Evolutionary conservation across 2,797 vertebrate genomes (phyloP).

Genomic region (Etheostoma nigrum): DNA sequence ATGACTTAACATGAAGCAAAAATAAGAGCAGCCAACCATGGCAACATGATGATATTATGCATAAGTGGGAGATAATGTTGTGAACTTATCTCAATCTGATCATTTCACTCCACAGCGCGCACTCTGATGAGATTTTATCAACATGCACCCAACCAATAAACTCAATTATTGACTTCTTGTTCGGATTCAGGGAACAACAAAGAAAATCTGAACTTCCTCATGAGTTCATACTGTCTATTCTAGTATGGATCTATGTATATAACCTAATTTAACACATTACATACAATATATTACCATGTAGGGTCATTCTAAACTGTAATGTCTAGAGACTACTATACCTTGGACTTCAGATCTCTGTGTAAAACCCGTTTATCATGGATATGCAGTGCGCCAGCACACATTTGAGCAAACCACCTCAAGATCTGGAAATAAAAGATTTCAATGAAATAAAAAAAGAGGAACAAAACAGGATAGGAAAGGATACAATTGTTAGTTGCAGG

Average conservation of each 20-base stretch:
- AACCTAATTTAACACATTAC: neutral
- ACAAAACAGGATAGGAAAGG: neutral
- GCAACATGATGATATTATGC: constrained; percentile 35
- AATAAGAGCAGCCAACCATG: constrained; percentile 24
- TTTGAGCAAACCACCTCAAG: constrained; percentile 92
- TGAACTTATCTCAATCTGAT: constrained; percentile 42
- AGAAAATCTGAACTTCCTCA: constrained; percentile 3
- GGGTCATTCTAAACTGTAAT: neutral
- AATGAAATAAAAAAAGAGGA: neutral
- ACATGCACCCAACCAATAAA: constrained; percentile 30
- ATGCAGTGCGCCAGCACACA: constrained; percentile 90
- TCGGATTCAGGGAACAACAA: constrained; percentile 12
- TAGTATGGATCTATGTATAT: neutral
- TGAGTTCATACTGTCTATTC: neutral
- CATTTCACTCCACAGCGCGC: constrained; percentile 40
- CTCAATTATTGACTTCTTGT: constrained; percentile 18
- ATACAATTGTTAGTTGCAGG: neutral
- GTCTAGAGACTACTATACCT: constrained; percentile 80
- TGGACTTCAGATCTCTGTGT: constrained; percentile 95
- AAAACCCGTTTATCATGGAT: constrained; percentile 91
- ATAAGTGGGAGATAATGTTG: constrained; percentile 32
- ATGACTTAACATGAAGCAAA: constrained; percentile 35
- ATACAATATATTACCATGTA: neutral
- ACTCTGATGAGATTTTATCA: constrained; percentile 46
- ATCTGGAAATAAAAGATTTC: constrained; percentile 80